Base-by-base conservation (phyloP, 2,888 invertebrate species). In the Ophion obscuratus region DNA sequence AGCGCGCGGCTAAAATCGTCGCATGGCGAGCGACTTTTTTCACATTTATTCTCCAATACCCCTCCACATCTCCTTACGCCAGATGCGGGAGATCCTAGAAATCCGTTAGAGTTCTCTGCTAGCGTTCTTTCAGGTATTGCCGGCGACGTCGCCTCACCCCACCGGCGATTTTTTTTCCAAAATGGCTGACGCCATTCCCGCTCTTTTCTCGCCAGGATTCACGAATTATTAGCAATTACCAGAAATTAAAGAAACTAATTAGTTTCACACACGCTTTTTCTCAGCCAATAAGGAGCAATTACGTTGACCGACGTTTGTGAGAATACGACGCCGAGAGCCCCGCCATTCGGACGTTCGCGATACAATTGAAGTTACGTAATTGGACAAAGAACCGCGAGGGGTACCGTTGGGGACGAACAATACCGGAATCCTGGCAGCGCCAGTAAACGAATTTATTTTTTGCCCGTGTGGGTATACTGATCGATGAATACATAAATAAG, bases 21-120 rank as follows among this genome's bases (percentile, higher is more conserved):
- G 20, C 71, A 61, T 62, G 53, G 44, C 24, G 44, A 53, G 14
- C 53, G 53, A 53, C 31, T 66, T 71, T 24, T 66, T 73, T 62
- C 71, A 62, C 80, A 67, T 80, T 85, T 66, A 47, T 27, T 71
- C 66, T 27, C 57, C 64, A 11, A 36, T 68, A 67, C 77, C 67
- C 68, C 27, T 47, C 62, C 77, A 14, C 40, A 68, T 59, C 61
- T 31, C 57, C 73, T 11, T 36, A 64, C 36, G 76, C 83, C 81
- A 85, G 83, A 84, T 85, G 87, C 80, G 82, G 81, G 85, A 82
- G 84, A 85, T 85, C 80, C 81, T 81, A 82, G 79, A 87, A 87
- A 80, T 85, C 83, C 78, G 61, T 83, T 83, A 76, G 62, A 70
- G 61, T 66, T 36, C 20, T 75, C 36, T 68, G 61, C 76, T 24